A percentile compares a stretch with the other conserved stretches of the same genome.
Conservation (phyloP, 1,140 invertebrate genomes). For the Lepidurus apus region DNA sequence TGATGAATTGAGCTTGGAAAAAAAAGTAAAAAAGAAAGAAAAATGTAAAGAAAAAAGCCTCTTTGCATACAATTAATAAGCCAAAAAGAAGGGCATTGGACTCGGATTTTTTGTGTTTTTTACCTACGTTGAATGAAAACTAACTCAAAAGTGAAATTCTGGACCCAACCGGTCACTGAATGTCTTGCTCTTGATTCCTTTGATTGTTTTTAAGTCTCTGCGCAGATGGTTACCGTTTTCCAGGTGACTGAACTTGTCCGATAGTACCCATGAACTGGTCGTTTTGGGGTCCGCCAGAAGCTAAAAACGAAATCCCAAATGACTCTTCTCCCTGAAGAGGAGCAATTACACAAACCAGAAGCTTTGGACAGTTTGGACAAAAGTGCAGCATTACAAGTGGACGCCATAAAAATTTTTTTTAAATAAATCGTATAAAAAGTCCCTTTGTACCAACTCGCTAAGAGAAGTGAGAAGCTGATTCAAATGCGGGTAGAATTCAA, state of each 20-base stretch:
- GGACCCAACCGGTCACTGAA: not conserved
- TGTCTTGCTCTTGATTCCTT: not conserved
- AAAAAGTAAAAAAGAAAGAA: no score
- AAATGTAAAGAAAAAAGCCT: no score
- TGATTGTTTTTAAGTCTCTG: not conserved
- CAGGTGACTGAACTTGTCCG: not conserved
- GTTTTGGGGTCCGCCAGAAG: not conserved
- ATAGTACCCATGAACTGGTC: not conserved
- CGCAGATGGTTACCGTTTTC: not conserved
- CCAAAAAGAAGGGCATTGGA: no score
- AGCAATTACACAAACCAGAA: not conserved
- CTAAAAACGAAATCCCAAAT: slow-evolving; percentile 10
- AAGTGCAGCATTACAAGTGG: not conserved
- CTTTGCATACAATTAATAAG: no score
- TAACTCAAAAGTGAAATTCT: not conserved
- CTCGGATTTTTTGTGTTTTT: no score
- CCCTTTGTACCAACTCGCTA: no score
- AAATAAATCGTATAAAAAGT: no score
- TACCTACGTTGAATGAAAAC: not conserved
- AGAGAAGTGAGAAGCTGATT: no score
- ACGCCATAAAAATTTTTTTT: not conserved
- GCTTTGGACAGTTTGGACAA: not conserved
- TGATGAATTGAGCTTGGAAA: no score
- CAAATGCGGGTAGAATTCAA: not conserved
- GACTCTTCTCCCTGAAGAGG: not conserved